These are phyloP conservation scores for Heliothis peltigera DNA, from an alignment of 2,888 invertebrate species.

Conservation along the genomic window DNA sequence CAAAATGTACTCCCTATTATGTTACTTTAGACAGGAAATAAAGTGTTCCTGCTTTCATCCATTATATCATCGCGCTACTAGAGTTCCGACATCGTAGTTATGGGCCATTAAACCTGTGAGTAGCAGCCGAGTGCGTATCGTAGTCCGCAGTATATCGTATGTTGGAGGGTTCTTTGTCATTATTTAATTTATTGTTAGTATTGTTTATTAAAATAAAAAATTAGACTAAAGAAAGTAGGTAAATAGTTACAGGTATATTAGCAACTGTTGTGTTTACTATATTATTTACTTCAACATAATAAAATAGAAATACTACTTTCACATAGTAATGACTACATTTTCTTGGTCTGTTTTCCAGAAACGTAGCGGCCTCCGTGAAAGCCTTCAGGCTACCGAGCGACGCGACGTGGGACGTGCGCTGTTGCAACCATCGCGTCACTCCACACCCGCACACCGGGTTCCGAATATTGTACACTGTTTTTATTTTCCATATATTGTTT, in stretches of 20 bases:
- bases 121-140: constrained; percentile 21
- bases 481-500: constrained; percentile 26
- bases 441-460: constrained; percentile 15
- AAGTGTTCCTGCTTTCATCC: background rate
- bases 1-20: no score
- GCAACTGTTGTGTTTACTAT: no score
- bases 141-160: background rate
- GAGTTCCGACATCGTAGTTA: constrained; percentile 21
- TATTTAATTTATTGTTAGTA: no score
- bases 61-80: constrained; percentile 20
- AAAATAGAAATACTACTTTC: no score
- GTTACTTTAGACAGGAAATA: no score
- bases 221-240: no score
- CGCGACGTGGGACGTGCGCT: constrained; percentile 37
- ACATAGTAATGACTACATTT: no score
- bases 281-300: no score
- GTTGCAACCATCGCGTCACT: constrained; percentile 61
- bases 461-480: constrained; percentile 22
- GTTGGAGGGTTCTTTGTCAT: no score
- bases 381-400: constrained; percentile 67
- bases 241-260: no score
- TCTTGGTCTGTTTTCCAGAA: no score
- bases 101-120: constrained; percentile 40
- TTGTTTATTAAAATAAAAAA: no score
- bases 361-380: constrained; percentile 76